Percentiles rank a stretch among this genome's conserved stretches.
Conservation (phyloP, 2,888 invertebrate genomes). For the Arrhopalites spinosus region DNA sequence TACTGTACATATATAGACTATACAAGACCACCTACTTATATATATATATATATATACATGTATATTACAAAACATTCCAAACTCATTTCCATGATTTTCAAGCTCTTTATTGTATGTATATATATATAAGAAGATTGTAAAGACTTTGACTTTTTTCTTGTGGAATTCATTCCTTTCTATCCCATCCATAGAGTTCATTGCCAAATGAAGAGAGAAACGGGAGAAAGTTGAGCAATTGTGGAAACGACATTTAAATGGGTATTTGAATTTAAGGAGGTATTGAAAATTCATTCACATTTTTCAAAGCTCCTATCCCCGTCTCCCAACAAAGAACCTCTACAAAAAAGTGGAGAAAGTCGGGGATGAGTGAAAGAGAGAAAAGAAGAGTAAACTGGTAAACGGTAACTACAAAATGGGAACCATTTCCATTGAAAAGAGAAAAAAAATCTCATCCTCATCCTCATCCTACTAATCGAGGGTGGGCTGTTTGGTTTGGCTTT, state of each 20-base stretch:
- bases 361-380: too few relatives aligned
- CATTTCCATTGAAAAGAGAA: too few relatives aligned
- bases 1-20: too few relatives aligned
- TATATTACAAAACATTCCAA: too few relatives aligned
- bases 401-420: too few relatives aligned
- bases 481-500: background rate
- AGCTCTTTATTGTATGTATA: background rate
- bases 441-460: too few relatives aligned
- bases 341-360: too few relatives aligned
- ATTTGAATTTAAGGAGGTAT: conserved; percentile 1
- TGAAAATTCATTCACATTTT: background rate
- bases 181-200: background rate
- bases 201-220: background rate
- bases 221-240: conserved; percentile 10
- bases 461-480: background rate
- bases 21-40: too few relatives aligned
- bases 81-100: background rate
- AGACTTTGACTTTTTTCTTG: background rate
- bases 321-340: background rate
- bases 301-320: background rate
- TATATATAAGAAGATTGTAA: background rate
- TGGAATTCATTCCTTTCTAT: background rate
- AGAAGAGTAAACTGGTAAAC: too few relatives aligned
- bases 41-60: too few relatives aligned
- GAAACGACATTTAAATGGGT: background rate